Conservation (phyloP, 2,797 vertebrate species). For the Melanotaenia pygmaea region DNA sequence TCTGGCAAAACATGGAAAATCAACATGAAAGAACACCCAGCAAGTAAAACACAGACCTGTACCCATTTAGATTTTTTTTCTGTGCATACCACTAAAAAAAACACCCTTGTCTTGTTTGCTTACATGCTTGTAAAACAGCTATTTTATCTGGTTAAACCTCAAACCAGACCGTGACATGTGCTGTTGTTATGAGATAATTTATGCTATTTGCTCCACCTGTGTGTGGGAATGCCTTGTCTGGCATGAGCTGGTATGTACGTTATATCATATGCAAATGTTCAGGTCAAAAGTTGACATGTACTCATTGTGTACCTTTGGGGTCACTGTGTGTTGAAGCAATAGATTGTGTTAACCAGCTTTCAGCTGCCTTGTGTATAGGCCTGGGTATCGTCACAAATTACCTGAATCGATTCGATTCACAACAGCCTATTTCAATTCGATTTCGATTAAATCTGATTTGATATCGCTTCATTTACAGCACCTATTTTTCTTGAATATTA, state of each 20-base stretch:
- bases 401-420: too few relatives aligned
- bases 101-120: not conserved
- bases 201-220: not conserved
- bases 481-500: too few relatives aligned
- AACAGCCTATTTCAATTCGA: too few relatives aligned
- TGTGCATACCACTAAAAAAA: not conserved
- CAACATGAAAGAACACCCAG: slow-evolving; percentile 20
- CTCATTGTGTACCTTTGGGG: too few relatives aligned
- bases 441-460: too few relatives aligned
- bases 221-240: not conserved
- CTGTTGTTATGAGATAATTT: not conserved
- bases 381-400: too few relatives aligned
- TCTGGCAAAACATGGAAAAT: slow-evolving; percentile 43
- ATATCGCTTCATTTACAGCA: too few relatives aligned
- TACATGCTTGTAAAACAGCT: not conserved
- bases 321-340: too few relatives aligned
- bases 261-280: too few relatives aligned
- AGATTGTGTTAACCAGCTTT: too few relatives aligned
- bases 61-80: slow-evolving; percentile 12
- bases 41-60: slow-evolving; percentile 11
- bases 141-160: not conserved
- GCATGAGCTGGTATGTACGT: not conserved
- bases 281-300: too few relatives aligned
- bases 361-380: too few relatives aligned
- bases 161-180: not conserved